A percentile compares a stretch with the other conserved stretches of the same genome.
These are phyloP conservation scores for Drosophila yooni DNA, from an alignment of 2,888 invertebrate genomes.

Conservation along the genomic window DNA sequence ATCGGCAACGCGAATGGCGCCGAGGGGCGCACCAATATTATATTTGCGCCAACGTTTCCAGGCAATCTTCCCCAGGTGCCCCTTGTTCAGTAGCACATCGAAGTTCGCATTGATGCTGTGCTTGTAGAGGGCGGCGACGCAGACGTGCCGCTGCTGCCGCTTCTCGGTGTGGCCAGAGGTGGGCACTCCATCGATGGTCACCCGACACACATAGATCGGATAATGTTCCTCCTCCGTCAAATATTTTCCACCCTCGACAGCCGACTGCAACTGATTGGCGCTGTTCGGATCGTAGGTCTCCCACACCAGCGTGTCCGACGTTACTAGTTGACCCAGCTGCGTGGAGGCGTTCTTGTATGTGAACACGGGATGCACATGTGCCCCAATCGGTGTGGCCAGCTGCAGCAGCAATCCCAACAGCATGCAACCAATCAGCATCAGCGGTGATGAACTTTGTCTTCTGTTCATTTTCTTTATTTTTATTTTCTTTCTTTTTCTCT, in stretches of 20 bases:
- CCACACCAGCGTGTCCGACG: conserved; percentile 93
- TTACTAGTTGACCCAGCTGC: conserved; percentile 88
- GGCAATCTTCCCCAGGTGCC: conserved; percentile 90
- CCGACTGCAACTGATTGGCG: conserved; percentile 87
- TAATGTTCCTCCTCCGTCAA: conserved; percentile 83
- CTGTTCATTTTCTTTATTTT: conserved; percentile 12
- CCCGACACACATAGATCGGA: conserved; percentile 90
- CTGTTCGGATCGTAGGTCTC: conserved; percentile 86
- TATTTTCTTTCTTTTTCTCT: conserved; percentile 37
- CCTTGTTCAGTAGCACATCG: conserved; percentile 91
- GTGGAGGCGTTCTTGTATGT: conserved; percentile 83
- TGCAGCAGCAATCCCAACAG: conserved; percentile 48
- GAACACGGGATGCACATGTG: conserved; percentile 78
- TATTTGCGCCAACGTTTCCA: conserved; percentile 92
- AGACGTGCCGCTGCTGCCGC: conserved; percentile 86
- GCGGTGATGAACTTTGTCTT: conserved; percentile 42
- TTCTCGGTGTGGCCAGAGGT: conserved; percentile 88
- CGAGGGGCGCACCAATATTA: conserved; percentile 87
- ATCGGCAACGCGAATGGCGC: conserved; percentile 87
- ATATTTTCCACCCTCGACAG: conserved; percentile 88
- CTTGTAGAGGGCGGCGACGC: conserved; percentile 88
- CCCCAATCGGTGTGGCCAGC: conserved; percentile 51
- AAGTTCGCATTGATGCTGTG: conserved; percentile 87
- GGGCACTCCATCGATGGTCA: conserved; percentile 89
- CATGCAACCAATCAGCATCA: conserved; percentile 25